Evolutionary conservation across 2,888 invertebrate genomes (phyloP), one percentile per base, ranked within the genome.

Genomic region (Drosophila parthenogenetica): DNA sequence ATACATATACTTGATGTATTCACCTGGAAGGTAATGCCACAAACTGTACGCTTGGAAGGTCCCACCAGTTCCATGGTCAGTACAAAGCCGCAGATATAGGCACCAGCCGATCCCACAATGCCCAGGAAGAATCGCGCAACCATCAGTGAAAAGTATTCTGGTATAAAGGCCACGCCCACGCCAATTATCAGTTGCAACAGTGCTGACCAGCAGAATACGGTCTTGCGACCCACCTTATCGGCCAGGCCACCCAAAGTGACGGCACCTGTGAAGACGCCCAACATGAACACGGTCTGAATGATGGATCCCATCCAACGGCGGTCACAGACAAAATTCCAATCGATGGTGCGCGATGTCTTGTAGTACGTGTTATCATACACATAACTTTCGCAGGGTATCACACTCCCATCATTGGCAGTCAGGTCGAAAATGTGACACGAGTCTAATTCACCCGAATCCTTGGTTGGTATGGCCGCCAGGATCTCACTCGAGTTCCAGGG

Each of bases 11-110:
- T 7, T 13, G 8, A 3, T 13, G 1, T 7, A 51, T 75, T 57
- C 13, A 90, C 90, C 83, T 90, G 90, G 45, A 91, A 97, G 54
- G 96, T 94, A 17, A 97, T 94, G 7, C 97, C 97, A 87, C 97
- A 97, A 0, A 94, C 93, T 0, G 97, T 97, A 65, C 97, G 93
- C 87, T 95, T 96, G 70, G 94, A 95, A 0, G 97, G 92, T 2
- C 97, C 97, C 0, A 97, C 96, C 58, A 97, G 90, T 90, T 97
- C 97, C 97, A 97, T 97, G n/a, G 93, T 93, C n/a, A 94, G 78
- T 14, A 94, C 93, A 81, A 93, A 94, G 42, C 93, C 94, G 22
- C 93, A 93, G 22, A 92, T 92, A 17, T 92, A 92, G 3, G 92
- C 90, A 5, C 97, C 97, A 1, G 97, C 97, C 0, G 97, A 96